Evolutionary conservation across 1,140 invertebrate species (phyloP), one percentile per base, ranked within the genome.

Genomic region (Drosophila pallidifrons): DNA sequence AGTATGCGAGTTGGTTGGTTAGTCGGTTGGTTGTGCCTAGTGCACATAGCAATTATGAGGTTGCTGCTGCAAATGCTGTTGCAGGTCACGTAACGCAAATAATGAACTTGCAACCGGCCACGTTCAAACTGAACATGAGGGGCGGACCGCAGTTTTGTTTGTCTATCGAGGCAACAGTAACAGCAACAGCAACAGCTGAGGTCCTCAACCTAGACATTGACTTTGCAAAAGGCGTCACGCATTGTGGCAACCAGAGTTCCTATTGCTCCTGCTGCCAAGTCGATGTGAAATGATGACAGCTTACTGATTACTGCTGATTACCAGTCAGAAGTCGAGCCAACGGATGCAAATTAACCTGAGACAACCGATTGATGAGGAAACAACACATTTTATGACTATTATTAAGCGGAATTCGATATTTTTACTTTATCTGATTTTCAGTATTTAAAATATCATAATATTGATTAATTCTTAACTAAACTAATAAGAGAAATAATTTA

Each of bases 1-100:
- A 52, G 49, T 30, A 32, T 6, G 30, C 11, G 28, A 32, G 28
- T 20, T 20, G 2, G 20, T 20, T 20, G 20, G 20, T 20, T 20
- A 0, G 20, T 20, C 20, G 20, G 20, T 20, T 8, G 46, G 46
- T 35, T 55, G 32, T 55, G 13, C 30, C 30, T 20, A 35, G 43
- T 16, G 35, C 30, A 73, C 71, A 71, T 54, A 13, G 55, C 80
- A 82, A 82, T 82, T 82, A 82, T 82, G 58, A 75, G 46, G 79
- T 67, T 75, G 51, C 60, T 69, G 28, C 35, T 16, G 41, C 70
- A 70, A 78, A 75, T 79, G 80, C 66, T 66, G 66, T 72, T 82
- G 76, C 81, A 72, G 81, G 81, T 82, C 81, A 82, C 81, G 81
- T 82, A 82, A 70, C 77, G 81, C 81, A 83, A 82, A 83, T 82